phyloP scores from a whole-genome alignment of 2,888 invertebrate species.

The Andrena hattorfiana region DNA sequence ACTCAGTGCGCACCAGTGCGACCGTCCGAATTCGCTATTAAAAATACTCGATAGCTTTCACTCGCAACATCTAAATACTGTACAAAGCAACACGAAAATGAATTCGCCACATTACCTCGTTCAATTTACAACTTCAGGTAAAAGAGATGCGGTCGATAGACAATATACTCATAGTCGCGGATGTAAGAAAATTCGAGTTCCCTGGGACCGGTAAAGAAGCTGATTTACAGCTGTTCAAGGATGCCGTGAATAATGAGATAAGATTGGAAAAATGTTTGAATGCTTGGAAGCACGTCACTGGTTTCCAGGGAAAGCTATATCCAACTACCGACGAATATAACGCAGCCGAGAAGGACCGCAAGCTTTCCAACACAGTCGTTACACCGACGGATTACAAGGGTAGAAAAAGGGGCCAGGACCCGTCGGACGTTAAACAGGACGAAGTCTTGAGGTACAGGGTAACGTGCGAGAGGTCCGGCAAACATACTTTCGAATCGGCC shows the following conservation, averaged over 20 bases:
- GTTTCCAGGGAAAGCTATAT: conserved; percentile 75
- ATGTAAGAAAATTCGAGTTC: conserved; percentile 68
- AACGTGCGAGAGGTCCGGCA: conserved; percentile 86
- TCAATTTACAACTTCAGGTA: conserved; percentile 63
- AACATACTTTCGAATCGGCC: conserved; percentile 87
- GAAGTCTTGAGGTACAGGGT: conserved; percentile 85
- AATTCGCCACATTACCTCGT: not conserved
- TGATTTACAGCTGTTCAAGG: conserved; percentile 69
- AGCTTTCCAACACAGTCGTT: conserved; percentile 22
- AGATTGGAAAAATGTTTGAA: conserved; percentile 71
- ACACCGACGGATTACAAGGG: conserved; percentile 41
- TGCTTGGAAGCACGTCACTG: conserved; percentile 72
- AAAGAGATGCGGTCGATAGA: conserved; percentile 78
- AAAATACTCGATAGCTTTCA: not conserved
- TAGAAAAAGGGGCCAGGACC: conserved; percentile 75
- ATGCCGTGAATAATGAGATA: conserved; percentile 58
- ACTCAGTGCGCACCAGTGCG: no score
- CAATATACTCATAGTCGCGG: conserved; percentile 75
- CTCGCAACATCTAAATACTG: not conserved
- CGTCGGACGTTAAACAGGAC: conserved; percentile 66
- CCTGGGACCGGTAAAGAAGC: conserved; percentile 53
- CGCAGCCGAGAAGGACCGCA: conserved; percentile 48
- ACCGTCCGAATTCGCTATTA: no score
- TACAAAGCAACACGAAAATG: not conserved
- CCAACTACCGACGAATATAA: conserved; percentile 73